Evolutionary conservation across 1,140 invertebrate genomes (phyloP).

Genomic region (Geopemphigus sp.): DNA sequence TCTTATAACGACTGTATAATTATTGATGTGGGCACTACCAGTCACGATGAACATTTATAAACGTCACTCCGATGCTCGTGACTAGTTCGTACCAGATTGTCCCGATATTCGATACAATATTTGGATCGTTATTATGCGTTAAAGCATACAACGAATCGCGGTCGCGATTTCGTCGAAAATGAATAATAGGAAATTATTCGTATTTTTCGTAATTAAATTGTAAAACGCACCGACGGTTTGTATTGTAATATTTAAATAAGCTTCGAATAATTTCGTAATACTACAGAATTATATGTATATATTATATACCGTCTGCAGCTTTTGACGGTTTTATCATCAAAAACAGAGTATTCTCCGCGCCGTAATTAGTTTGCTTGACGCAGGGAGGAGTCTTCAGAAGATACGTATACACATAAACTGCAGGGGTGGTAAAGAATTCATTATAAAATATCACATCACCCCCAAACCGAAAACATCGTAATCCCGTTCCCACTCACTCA

Average conservation of each 20-base stretch:
- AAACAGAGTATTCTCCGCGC: slow-evolving; percentile 1
- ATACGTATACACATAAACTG: background rate
- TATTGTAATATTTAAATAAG: slow-evolving; percentile 18
- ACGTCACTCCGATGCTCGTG: background rate
- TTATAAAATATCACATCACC: slow-evolving; percentile 10
- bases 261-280: background rate
- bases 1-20: background rate
- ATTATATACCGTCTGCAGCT: background rate
- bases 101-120: slow-evolving; percentile 4
- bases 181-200: background rate
- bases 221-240: background rate
- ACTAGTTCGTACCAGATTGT: slow-evolving; percentile 2
- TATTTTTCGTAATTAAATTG: background rate
- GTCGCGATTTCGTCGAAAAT: slow-evolving; percentile 5
- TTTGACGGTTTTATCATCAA: slow-evolving; percentile 30
- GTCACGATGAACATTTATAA: slow-evolving; percentile 23
- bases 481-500: background rate
- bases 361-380: slow-evolving; percentile 5
- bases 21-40: background rate
- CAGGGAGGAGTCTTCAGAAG: background rate
- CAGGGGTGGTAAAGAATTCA: slow-evolving; percentile 9
- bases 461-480: slow-evolving; percentile 23
- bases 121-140: background rate
- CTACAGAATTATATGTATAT: background rate
- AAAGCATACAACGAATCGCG: background rate